Evolutionary conservation across 2,797 vertebrate genomes (phyloP), one percentile per base, ranked within the genome.

Genomic region (Notolabrus celidotus): DNA sequence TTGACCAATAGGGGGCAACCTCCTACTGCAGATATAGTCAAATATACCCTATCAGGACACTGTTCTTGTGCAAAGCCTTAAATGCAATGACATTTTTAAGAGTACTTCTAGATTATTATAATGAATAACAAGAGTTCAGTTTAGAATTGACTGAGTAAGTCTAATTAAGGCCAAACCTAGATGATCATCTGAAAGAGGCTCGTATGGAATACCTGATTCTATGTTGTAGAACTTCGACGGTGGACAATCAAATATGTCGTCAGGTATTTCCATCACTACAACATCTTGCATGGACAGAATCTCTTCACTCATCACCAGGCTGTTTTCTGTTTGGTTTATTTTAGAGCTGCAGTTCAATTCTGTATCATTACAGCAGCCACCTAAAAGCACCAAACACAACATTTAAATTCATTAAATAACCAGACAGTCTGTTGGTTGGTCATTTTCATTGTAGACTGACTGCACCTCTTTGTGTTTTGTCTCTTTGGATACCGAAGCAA

Each of bases 1-100:
- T 64, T 57, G 14, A 68, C 79, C 80, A 84, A 22, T 47, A 81
- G 83, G 47, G 75, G 82, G 77, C 73, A 74, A 9, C 62, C 16
- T 83, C 22, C 64, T n/a, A 31, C 70, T 77, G 31, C 38, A 39
- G 10, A n/a, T n/a, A n/a, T n/a, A n/a, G n/a, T n/a, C n/a, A n/a
- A n/a, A n/a, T n/a, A n/a, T n/a, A n/a, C n/a, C n/a, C n/a, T n/a
- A n/a, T n/a, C n/a, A n/a, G n/a, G n/a, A n/a, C n/a, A n/a, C n/a
- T n/a, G n/a, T n/a, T n/a, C n/a, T n/a, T n/a, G n/a, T n/a, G n/a
- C n/a, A n/a, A n/a, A n/a, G n/a, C n/a, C n/a, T n/a, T n/a, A n/a
- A n/a, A n/a, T n/a, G n/a, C n/a, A n/a, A n/a, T n/a, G n/a, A n/a
- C n/a, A n/a, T n/a, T n/a, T n/a, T n/a, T n/a, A n/a, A n/a, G n/a